Conservation (phyloP, 2,888 invertebrate species). For the Podabrus alpinus region DNA sequence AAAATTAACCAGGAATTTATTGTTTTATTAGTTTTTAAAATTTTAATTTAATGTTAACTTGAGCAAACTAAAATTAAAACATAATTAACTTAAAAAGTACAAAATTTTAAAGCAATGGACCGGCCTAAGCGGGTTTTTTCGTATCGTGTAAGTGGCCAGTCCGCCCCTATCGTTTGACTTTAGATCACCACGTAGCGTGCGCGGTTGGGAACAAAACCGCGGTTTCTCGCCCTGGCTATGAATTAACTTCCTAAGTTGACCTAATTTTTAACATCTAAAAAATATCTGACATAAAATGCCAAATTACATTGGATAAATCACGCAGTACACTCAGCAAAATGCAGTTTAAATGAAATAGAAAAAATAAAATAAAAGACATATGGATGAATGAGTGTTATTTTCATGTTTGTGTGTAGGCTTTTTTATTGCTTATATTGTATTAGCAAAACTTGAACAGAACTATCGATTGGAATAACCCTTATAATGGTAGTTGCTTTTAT, state of each 20-base stretch:
- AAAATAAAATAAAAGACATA: not conserved
- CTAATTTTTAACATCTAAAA: not conserved
- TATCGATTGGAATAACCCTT: not conserved
- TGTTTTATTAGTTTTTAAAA: no score
- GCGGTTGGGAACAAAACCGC: not conserved
- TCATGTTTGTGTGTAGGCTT: not conserved
- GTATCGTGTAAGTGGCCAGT: no score
- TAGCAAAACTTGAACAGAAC: not conserved
- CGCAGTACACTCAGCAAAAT: not conserved
- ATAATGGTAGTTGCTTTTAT: not conserved
- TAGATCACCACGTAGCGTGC: not conserved
- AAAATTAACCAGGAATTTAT: no score
- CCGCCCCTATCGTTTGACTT: not conserved
- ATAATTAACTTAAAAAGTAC: no score
- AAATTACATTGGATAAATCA: not conserved
- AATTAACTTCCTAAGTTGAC: not conserved
- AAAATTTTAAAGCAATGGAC: no score
- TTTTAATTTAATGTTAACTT: no score
- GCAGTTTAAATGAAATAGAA: not conserved
- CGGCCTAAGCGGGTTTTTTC: no score
- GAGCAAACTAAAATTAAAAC: no score
- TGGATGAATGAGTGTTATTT: not conserved
- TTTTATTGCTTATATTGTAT: not conserved
- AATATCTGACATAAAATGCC: not conserved
- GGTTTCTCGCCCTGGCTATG: not conserved